Evolutionary conservation across 2,797 vertebrate species (phyloP).

Genomic region (Labeo calbasu): DNA sequence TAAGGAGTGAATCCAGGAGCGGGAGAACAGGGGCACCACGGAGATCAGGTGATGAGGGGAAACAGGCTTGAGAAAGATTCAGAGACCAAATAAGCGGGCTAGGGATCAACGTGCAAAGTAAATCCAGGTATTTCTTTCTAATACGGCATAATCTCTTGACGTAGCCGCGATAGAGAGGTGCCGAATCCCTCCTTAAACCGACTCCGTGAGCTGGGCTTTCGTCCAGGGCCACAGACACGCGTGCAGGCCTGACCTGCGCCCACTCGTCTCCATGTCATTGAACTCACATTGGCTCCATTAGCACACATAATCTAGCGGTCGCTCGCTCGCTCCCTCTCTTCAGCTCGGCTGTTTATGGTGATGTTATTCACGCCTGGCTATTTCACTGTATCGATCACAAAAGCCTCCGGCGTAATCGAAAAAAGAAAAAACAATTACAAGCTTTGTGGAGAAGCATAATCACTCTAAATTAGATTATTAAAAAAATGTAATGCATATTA

Average conservation of each 20-base stretch:
- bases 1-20: slow-evolving; percentile 3
- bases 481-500: slow-evolving; percentile 78
- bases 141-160: slow-evolving; percentile 41
- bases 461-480: slow-evolving; percentile 75
- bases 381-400: slow-evolving; percentile 82
- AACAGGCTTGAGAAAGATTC: slow-evolving; percentile 23
- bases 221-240: background rate
- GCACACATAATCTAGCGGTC: slow-evolving; percentile 79
- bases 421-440: slow-evolving; percentile 90
- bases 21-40: slow-evolving; percentile 18
- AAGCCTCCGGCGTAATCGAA: slow-evolving; percentile 84
- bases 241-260: slow-evolving; percentile 21
- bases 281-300: slow-evolving; percentile 84
- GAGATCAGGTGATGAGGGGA: slow-evolving; percentile 42
- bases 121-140: slow-evolving; percentile 44
- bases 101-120: slow-evolving; percentile 43
- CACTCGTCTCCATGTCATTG: slow-evolving; percentile 79
- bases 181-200: slow-evolving; percentile 35
- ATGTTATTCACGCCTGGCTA: slow-evolving; percentile 81
- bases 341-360: slow-evolving; percentile 86
- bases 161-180: background rate
- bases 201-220: slow-evolving; percentile 4
- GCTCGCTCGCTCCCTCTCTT: slow-evolving; percentile 70
- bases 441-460: slow-evolving; percentile 82
- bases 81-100: slow-evolving; percentile 13